Evolutionary conservation across 2,113 vertebrate species (phyloP), one percentile per base, ranked within the genome.

Genomic region (Panthera tigris): DNA sequence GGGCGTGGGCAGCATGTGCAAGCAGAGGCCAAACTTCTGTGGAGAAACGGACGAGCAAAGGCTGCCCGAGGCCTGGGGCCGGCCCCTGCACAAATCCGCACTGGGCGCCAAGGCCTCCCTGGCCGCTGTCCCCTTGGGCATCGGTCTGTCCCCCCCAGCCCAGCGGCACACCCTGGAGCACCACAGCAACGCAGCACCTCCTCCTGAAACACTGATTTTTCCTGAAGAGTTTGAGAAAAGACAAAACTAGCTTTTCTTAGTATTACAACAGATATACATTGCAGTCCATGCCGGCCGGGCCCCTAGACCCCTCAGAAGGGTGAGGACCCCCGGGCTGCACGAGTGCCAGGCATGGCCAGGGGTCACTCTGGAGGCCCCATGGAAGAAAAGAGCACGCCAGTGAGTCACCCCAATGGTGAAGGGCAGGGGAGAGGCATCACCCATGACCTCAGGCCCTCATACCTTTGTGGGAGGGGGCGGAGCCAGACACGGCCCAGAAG

Each of bases 171-270:
- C 0, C 33, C 52, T 23, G 21, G 25, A 48, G 12, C 55, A 39
- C 1, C 7, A 12, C 48, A 41, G 1, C 7, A 0, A 4, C 25
- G 2, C 0, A 9, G 3, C 11, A 3, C 66, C 21, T 23, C 81
- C 5, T 27, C 61, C 84, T 11, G 7, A 45, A 33, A 36, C 10
- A 11, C 31, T 4, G 41, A n/a, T 50, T 18, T 74, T 63, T 83
- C 21, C 23, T 8, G 1, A 33, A 61, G 61, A 71, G 16, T 55
- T 39, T 14, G 23, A 33, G 16, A 19, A 66, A 31, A 74, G 31
- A 39, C 66, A 84, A 8, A 82, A 23, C 21, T 4, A 9, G 41
- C 15, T 48, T 33, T 48, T 63, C 33, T 45, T 68, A 57, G 45
- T 9, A 18, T 85, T 41, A 61, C 7, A 84, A 10, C 21, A 13